Base-by-base conservation (phyloP, 2,113 vertebrate species). In the Cygnus atratus region DNA sequence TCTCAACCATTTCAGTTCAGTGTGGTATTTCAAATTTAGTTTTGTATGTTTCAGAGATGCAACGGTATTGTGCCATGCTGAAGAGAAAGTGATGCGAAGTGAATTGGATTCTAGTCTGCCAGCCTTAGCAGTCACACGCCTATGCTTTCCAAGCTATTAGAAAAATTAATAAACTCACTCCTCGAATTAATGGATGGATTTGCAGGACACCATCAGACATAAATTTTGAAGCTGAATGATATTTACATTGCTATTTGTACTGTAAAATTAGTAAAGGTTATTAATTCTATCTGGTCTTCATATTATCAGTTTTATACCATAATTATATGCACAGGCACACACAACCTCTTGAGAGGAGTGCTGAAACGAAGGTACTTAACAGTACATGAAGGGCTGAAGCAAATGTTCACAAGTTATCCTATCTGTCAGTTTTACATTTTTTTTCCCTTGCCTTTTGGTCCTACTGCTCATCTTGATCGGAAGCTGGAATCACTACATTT, bases 221-320 rank as follows among this genome's bases (percentile, higher is more conserved):
- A 94, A 91, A 94, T 95, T 96, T 94, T 91, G 84, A 93, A 92
- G 43, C 74, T 87, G 87, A 94, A 88, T 87, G 70, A 73, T 96
- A 88, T 96, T 97, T 97, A 84, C 90, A 73, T 92, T 95, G 50
- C 46, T 96, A 81, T 96, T 95, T 88, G 35, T 95, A 78, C 76
- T 95, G 82, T 94, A 95, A 96, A 95, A 96, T 96, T 96, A 92
- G 65, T 81, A 87, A 95, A 93, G 84, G 80, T 94, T 95, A 95
- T 95, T 95, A 96, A 96, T 95, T 96, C 92, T 96, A 67, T 89
- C 92, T 88, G 58, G 22, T 79, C 86, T 81, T 90, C 67, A 28
- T 95, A 70, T 83, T 90, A 66, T 63, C 76, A 50, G 11, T 87
- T 94, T 96, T 88, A 94, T 83, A 66, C 81, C 67, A 57, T 91